A percentile compares a stretch with the other conserved stretches of the same genome.
Evolutionary conservation across 2,113 vertebrate species (phyloP).

Genomic region (Seriola aureovittata): DNA sequence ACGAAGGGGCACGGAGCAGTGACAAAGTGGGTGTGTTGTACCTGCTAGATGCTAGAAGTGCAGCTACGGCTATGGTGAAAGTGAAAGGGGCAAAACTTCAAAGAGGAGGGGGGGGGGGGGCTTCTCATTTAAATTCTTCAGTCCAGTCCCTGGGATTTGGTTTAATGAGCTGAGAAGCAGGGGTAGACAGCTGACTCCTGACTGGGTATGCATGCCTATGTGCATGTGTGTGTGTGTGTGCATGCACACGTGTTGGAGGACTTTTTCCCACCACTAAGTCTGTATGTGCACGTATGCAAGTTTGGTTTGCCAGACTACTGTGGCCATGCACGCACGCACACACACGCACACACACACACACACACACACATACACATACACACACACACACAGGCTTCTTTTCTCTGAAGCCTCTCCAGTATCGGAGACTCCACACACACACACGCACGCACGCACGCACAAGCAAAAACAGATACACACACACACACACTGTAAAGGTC

Average conservation of each 20-base stretch:
- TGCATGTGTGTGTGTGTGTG: slow-evolving; percentile 17
- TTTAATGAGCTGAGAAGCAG: slow-evolving; percentile 85
- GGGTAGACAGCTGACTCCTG: slow-evolving; percentile 84
- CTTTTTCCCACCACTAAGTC: slow-evolving; percentile 75
- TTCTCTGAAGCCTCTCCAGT: background rate
- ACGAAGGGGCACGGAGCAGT: slow-evolving; percentile 23
- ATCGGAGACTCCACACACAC: slow-evolving; percentile 32
- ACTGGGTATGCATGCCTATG: slow-evolving; percentile 39
- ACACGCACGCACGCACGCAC: slow-evolving; percentile 31
- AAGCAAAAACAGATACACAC: slow-evolving; percentile 30
- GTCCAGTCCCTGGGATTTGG: slow-evolving; percentile 74
- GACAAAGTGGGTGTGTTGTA: slow-evolving; percentile 57
- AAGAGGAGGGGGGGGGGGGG: slow-evolving; percentile 36
- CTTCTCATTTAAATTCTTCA: slow-evolving; percentile 85
- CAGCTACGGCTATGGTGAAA: slow-evolving; percentile 39
- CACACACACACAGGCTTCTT: slow-evolving; percentile 49
- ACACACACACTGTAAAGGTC: slow-evolving; percentile 58
- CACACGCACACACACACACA: slow-evolving; percentile 55
- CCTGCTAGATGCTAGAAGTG: slow-evolving; percentile 61
- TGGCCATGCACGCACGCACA: slow-evolving; percentile 52
- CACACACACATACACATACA: slow-evolving; percentile 53
- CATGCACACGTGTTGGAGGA: slow-evolving; percentile 45
- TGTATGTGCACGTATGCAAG: slow-evolving; percentile 54
- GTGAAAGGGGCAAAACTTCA: slow-evolving; percentile 64
- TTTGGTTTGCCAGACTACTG: slow-evolving; percentile 70